A percentile compares a stretch with the other conserved stretches of the same genome.
phyloP scores from a whole-genome alignment of 2,888 invertebrate species.

The Poecilobothrus nobilitatus region DNA sequence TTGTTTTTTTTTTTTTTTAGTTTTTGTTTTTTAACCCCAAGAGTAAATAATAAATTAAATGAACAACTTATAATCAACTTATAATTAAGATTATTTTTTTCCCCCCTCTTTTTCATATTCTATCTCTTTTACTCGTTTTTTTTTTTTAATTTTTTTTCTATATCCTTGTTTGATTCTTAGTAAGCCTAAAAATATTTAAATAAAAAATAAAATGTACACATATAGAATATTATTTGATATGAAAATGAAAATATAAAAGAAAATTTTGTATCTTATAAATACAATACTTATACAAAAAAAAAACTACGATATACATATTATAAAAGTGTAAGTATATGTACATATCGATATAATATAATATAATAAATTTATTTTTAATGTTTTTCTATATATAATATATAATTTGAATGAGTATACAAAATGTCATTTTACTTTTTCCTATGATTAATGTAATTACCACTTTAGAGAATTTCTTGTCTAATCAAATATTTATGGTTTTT shows the following conservation, averaged over 20 bases:
- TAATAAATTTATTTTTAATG: background rate
- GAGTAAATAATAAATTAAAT: conserved; percentile 3
- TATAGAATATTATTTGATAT: background rate
- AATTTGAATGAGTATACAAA: background rate
- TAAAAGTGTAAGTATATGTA: background rate
- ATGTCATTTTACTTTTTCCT: background rate
- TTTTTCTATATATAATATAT: background rate
- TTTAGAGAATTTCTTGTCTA: conserved; percentile 3
- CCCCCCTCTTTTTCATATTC: no score
- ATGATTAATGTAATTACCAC: conserved; percentile 3
- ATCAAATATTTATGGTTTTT: background rate
- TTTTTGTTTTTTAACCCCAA: background rate
- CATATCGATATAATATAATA: background rate
- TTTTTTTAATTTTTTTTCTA: background rate
- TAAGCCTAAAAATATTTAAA: background rate
- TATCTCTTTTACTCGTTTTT: background rate
- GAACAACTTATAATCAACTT: conserved; percentile 6
- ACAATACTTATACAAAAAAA: no score
- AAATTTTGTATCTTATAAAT: background rate
- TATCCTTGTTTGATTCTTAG: background rate
- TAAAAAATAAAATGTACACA: background rate
- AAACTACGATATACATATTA: background rate
- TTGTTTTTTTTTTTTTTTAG: no score
- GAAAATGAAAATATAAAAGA: no score
- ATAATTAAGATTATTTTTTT: background rate